These are phyloP conservation scores for Alsophila aescularia DNA, from an alignment of 2,888 invertebrate genomes.

Conservation along the genomic window DNA sequence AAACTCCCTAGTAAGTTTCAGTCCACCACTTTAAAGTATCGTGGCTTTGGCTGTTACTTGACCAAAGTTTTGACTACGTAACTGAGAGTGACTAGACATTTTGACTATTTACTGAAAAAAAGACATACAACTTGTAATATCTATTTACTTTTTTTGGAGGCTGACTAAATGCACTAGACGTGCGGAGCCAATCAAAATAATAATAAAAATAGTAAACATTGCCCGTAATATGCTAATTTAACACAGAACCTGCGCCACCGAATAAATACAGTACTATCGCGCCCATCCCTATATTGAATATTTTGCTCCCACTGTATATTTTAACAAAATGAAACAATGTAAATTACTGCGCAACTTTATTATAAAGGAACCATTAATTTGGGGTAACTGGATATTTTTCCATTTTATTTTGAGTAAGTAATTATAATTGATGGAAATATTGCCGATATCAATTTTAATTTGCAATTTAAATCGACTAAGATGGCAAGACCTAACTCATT, in stretches of 20 bases:
- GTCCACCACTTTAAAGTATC: too few relatives aligned
- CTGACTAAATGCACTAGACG: too few relatives aligned
- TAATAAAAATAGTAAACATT: neutral
- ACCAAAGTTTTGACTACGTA: too few relatives aligned
- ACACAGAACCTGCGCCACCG: slow-evolving; percentile 54
- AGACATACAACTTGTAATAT: too few relatives aligned
- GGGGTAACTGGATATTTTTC: slow-evolving; percentile 2
- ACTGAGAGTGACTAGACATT: too few relatives aligned
- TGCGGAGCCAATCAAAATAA: too few relatives aligned
- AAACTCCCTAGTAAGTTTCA: too few relatives aligned
- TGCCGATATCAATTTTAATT: slow-evolving; percentile 1
- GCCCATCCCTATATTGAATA: slow-evolving; percentile 66
- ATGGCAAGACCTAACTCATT: neutral
- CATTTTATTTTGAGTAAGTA: neutral
- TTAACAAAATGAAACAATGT: slow-evolving; percentile 55
- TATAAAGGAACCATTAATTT: slow-evolving; percentile 4
- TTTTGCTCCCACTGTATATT: slow-evolving; percentile 67
- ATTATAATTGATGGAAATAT: slow-evolving; percentile 14
- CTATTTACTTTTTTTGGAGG: too few relatives aligned
- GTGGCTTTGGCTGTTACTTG: too few relatives aligned
- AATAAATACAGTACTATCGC: too few relatives aligned
- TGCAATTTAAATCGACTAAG: slow-evolving; percentile 1
- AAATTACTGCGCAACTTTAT: slow-evolving; percentile 13
- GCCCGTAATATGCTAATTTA: slow-evolving; percentile 69
- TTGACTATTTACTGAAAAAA: too few relatives aligned